Base-by-base conservation (phyloP, 1,140 invertebrate genomes). In the Laodelphax striatellus region DNA sequence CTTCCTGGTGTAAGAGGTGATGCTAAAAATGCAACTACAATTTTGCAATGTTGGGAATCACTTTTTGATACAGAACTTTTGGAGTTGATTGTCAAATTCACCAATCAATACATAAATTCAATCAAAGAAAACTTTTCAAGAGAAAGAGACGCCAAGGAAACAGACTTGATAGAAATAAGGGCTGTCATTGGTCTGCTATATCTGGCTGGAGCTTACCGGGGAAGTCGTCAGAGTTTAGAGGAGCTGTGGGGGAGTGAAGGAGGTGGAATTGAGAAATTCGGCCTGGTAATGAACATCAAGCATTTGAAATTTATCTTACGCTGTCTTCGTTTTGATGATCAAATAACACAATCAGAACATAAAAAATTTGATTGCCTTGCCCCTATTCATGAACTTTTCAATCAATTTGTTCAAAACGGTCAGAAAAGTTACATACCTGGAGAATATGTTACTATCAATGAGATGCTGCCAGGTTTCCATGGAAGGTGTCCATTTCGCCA, bases 131-230 rank as follows among this genome's bases (percentile, higher is more conserved):
- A 58, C n/a, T 58, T 24, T 58, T 46, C 42, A 46, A 34, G 55
- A 17, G n/a, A 8, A 9, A 46, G 55, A 17, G 55, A 57, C 14
- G 55, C 55, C 8, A 41, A 41, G 34, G 17, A 38, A 16, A 57
- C 55, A 17, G n/a, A 46, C 38, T 11, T 42, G 21, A 44, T 13
- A 46, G 34, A 55, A 38, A 38, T 52, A 16, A 58, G 11, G 17
- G 61, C 56, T 34, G 52, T 60, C 17, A 60, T 60, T 34, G 50
- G 58, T 43, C 42, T 60, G 50, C 34, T 60, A 28, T 60, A 54
- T 55, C 19, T 60, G 24, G 58, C 58, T 22, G 46, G 58, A 54
- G 58, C 52, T 10, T 42, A 50, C n/a, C 4, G 31, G 21, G 11
- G 22, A 4, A 55, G 21, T 38, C 46, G 52, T 16, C 31, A 11